A percentile compares a stretch with the other conserved stretches of the same genome.
Conservation (phyloP, 2,113 vertebrate species). For the Podarcis cretensis region DNA sequence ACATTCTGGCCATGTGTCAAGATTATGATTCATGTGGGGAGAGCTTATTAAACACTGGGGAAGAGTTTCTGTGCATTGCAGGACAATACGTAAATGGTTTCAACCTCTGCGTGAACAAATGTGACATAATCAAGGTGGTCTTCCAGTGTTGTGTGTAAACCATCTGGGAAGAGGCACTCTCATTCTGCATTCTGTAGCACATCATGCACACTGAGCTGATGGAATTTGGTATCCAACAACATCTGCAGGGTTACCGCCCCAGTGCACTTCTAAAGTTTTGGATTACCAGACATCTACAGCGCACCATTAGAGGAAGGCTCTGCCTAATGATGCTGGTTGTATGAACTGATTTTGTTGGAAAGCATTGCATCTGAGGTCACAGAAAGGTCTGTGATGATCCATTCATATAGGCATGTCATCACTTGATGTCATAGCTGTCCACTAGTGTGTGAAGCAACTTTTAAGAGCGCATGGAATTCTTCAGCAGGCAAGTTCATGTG, state of each 20-base stretch:
- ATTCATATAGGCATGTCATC: not conserved
- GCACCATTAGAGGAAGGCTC: too few relatives aligned
- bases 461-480: not conserved
- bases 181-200: not conserved
- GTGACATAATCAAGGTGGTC: not conserved
- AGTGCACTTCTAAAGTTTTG: too few relatives aligned
- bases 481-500: not conserved
- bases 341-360: not conserved
- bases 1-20: not conserved
- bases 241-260: too few relatives aligned
- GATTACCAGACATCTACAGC: too few relatives aligned
- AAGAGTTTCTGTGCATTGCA: not conserved
- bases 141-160: not conserved
- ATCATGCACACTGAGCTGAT: not conserved
- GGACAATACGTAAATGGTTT: not conserved
- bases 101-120: not conserved
- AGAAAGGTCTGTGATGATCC: not conserved
- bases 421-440: not conserved
- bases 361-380: not conserved
- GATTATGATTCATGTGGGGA: not conserved
- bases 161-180: not conserved
- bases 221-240: too few relatives aligned
- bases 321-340: not conserved
- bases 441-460: not conserved
- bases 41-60: conserved; percentile 1